Conservation (phyloP, 2,113 vertebrate genomes). For the Numenius arquata region DNA sequence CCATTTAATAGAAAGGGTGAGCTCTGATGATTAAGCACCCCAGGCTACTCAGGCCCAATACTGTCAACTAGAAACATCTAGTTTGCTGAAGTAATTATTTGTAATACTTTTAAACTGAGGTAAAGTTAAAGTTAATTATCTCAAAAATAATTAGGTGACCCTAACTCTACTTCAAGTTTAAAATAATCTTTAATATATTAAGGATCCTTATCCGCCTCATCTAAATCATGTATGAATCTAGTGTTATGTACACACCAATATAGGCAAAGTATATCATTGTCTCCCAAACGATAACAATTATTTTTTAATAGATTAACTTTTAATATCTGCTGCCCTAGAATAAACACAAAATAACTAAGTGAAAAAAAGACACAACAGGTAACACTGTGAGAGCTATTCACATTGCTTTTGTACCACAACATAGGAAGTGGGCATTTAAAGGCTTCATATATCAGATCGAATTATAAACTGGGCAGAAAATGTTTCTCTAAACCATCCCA, state of each 20-base stretch:
- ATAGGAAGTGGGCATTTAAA: not conserved
- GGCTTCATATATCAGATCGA: not conserved
- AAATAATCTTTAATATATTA: not conserved
- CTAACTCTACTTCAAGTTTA: not conserved
- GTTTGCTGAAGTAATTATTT: not conserved
- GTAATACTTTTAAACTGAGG: not conserved
- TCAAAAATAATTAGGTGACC: not conserved
- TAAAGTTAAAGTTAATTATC: not conserved
- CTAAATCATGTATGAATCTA: not conserved
- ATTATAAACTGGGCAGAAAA: not conserved
- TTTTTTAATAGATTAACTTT: not conserved
- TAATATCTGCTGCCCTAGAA: not conserved
- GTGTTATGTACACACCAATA: not conserved
- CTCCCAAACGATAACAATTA: not conserved
- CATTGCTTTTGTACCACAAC: rapidly evolving
- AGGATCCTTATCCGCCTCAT: not conserved
- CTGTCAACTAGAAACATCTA: not conserved
- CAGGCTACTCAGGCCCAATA: not conserved
- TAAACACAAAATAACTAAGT: not conserved
- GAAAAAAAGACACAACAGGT: not conserved
- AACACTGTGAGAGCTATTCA: not conserved
- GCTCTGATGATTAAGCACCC: not conserved
- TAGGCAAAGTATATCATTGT: not conserved
- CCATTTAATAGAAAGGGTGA: not conserved
- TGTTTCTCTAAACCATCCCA: not conserved